Evolutionary conservation across 2,888 invertebrate species (phyloP).

Genomic region (Caenorhabditis sp.): DNA sequence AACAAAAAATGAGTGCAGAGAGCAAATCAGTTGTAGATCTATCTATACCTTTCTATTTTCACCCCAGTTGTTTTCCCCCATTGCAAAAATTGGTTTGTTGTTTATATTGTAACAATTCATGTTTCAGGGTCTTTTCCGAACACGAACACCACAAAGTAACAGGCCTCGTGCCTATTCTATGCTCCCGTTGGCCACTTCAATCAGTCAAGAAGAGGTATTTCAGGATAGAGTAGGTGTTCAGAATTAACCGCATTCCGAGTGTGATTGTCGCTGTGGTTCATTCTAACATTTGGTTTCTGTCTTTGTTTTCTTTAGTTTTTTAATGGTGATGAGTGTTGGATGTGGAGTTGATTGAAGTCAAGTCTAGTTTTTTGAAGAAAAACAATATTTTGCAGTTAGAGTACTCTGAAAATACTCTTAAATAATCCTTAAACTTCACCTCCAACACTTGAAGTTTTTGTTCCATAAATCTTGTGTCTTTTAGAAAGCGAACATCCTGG

Average conservation of each 20-base stretch:
- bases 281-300: constrained; percentile 37
- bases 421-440: too few relatives aligned
- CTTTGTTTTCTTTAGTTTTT: constrained; percentile 3
- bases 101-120: too few relatives aligned
- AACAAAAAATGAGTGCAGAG: not conserved
- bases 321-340: not conserved
- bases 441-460: not conserved
- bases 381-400: not conserved
- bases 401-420: too few relatives aligned
- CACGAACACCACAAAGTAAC: constrained; percentile 60
- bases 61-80: too few relatives aligned
- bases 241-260: constrained; percentile 33
- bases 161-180: constrained; percentile 74
- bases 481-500: constrained; percentile 49
- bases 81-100: too few relatives aligned
- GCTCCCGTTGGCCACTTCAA: constrained; percentile 71
- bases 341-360: not conserved
- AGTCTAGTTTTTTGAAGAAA: too few relatives aligned
- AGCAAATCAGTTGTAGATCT: too few relatives aligned
- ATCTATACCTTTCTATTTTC: too few relatives aligned
- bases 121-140: constrained; percentile 74
- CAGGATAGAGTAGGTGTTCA: constrained; percentile 58
- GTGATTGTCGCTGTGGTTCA: constrained; percentile 47
- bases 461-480: not conserved
- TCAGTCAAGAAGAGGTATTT: constrained; percentile 70